Evolutionary conservation across 2,888 invertebrate species (phyloP).

Genomic region (Plagodis pulveraria): DNA sequence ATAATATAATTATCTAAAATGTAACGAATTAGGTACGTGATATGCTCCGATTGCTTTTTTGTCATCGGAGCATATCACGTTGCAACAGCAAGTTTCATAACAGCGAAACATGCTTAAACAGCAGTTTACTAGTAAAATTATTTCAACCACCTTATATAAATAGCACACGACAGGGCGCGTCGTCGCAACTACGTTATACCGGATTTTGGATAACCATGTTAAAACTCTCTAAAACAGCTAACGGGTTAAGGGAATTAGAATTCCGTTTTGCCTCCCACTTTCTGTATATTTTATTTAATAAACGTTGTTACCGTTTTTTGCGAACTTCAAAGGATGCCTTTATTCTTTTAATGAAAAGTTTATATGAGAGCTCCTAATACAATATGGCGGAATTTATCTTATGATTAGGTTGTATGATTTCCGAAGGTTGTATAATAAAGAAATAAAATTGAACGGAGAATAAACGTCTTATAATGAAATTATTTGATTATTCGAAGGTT

Average conservation of each 20-base stretch:
- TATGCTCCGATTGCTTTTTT: too few relatives aligned
- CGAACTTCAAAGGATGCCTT: conserved; percentile 27
- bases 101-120: neutral
- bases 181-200: conserved; percentile 39
- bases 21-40: too few relatives aligned
- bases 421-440: too few relatives aligned
- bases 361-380: conserved; percentile 28
- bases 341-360: conserved; percentile 35
- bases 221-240: conserved; percentile 40
- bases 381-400: conserved; percentile 13
- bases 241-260: conserved; percentile 44
- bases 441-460: too few relatives aligned
- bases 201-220: conserved; percentile 41
- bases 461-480: neutral
- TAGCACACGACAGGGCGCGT: conserved; percentile 36
- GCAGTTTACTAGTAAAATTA: conserved; percentile 35
- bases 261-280: conserved; percentile 38
- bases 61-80: too few relatives aligned
- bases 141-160: conserved; percentile 62
- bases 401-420: neutral
- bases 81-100: neutral
- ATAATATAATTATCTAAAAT: too few relatives aligned
- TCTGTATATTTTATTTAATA: conserved; percentile 42
- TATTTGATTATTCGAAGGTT: neutral
- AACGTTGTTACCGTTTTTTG: conserved; percentile 38